Evolutionary conservation across 2,113 vertebrate genomes (phyloP), one percentile per base, ranked within the genome.

Genomic region (Pyxicephalus adspersus): DNA sequence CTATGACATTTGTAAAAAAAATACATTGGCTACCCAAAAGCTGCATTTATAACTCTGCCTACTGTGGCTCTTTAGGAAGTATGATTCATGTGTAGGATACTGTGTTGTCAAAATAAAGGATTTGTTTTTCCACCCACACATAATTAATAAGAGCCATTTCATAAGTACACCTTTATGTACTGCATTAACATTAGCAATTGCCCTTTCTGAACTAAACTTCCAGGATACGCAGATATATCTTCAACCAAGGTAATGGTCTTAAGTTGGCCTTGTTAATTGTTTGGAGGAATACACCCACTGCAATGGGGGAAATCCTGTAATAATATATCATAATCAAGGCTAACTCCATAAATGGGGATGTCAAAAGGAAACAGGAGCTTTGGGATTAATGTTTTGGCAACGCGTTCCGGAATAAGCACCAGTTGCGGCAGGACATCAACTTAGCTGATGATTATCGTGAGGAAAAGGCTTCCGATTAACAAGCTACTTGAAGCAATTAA

Each of bases 321-420:
- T 80, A 80, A 72, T 70, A 72, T 80, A 72, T 80, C 78, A 80
- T 72, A 80, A 71, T 72, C 78, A 80, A 80, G 57, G 58, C 68
- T 72, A 72, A 61, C 55, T 63, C 77, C 78, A 80, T 80, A 80
- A 72, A 80, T 80, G 78, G 78, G 23, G 38, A 72, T 55, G 34
- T 51, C 25, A 80, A 45, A 54, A 80, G 78, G 78, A 80, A 72
- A 45, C 45, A 63, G 67, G 45, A 72, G 78, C 34, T 52, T 64
- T 52, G 67, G 78, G 67, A 80, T 63, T 71, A 80, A 64, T 80
- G 26, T 29, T 72, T 63, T 80, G 78, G 78, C 78, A 80, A 52
- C 20, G 52, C 63, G 22, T 52, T 77, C 63, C 66, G 78, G 67
- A 72, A 72, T 70, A 61, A 64, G 58, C 13, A 72, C 67, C 45